These are phyloP conservation scores for Sciurus carolinensis DNA, from an alignment of 2,797 vertebrate genomes.

Conservation along the genomic window DNA sequence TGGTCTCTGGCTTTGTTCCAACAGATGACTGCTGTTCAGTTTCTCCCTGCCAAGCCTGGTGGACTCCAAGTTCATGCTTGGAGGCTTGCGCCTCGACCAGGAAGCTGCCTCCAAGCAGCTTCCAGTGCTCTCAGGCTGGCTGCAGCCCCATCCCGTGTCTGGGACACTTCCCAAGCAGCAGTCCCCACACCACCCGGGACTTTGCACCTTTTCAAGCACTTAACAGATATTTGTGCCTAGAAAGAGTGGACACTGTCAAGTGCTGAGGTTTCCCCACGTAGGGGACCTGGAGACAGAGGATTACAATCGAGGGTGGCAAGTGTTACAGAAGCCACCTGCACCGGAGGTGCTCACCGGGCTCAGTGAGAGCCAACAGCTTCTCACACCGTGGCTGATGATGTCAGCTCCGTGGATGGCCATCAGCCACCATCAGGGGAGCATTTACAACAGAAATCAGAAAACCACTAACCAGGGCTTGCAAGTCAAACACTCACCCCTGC, in stretches of 20 bases:
- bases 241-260: neutral
- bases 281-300: neutral
- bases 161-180: neutral
- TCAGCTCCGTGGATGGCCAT: neutral
- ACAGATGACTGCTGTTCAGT: neutral
- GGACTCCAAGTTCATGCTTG: neutral
- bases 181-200: neutral
- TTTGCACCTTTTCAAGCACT: neutral
- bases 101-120: neutral
- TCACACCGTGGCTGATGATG: accelerated
- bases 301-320: accelerated
- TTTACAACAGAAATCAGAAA: neutral
- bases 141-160: neutral
- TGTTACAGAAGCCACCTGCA: neutral
- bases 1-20: neutral
- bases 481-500: neutral
- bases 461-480: neutral
- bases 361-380: accelerated
- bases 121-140: too few species aligned
- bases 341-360: neutral
- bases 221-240: neutral
- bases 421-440: neutral
- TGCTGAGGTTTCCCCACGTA: neutral
- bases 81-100: neutral
- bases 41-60: neutral